Evolutionary conservation across 2,113 vertebrate species (phyloP).

Genomic region (Ceyx melanurus): DNA sequence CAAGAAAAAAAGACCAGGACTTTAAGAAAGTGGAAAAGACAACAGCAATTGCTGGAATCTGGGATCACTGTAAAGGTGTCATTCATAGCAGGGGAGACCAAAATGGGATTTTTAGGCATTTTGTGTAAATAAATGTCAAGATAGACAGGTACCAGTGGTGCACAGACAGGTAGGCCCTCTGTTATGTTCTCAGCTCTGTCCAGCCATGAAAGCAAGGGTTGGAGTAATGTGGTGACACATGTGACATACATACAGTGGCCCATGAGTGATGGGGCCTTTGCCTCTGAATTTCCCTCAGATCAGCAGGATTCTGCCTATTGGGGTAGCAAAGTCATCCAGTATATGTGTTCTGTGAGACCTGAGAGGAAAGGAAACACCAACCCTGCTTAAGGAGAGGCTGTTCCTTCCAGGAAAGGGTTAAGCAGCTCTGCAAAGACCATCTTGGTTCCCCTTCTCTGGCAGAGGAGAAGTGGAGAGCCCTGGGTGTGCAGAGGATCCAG

Average conservation of each 20-base stretch:
- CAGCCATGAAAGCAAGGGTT: fast-evolving
- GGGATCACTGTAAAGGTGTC: neutral
- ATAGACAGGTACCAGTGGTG: neutral
- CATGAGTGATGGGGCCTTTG: neutral
- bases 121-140: neutral
- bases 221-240: neutral
- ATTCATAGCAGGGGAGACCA: neutral
- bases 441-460: neutral
- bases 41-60: neutral
- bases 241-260: neutral
- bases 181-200: neutral
- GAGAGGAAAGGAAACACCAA: neutral
- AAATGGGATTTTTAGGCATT: neutral
- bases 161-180: neutral
- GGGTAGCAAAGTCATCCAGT: neutral
- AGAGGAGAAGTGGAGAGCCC: neutral
- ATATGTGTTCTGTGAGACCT: neutral
- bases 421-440: neutral
- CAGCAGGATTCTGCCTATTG: neutral
- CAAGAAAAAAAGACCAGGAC: neutral
- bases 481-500: neutral
- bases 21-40: neutral
- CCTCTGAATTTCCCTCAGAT: neutral
- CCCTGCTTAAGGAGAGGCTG: too few species aligned
- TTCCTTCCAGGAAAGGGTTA: neutral